A percentile compares a stretch with the other conserved stretches of the same genome.
Conservation (phyloP, 2,797 vertebrate species). For the Chiroxiphia lanceolata region DNA sequence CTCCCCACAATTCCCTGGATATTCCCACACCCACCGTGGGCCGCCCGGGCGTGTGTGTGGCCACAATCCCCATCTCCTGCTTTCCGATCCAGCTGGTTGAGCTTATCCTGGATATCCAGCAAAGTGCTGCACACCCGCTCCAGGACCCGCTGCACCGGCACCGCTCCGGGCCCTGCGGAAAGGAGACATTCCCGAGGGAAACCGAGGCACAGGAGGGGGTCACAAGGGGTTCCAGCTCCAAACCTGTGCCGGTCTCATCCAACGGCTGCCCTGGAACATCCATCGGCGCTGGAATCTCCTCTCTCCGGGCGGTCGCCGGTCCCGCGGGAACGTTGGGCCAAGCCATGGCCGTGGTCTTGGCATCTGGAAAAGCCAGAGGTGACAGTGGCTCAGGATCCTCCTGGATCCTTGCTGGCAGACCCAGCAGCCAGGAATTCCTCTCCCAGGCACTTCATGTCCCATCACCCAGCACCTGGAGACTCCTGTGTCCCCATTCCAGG, state of each 20-base stretch:
- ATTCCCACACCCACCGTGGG: slow-evolving; percentile 77
- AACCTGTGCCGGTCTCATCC: slow-evolving; percentile 45
- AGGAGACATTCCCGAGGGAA: rapidly evolving
- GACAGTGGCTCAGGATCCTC: background rate
- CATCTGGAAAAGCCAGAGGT: slow-evolving; percentile 72
- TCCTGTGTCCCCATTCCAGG: no score
- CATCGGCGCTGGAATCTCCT: slow-evolving; percentile 39
- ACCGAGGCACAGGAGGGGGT: background rate
- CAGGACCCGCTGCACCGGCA: slow-evolving; percentile 49
- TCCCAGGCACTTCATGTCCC: no score
- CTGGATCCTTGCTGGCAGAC: background rate
- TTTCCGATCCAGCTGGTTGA: slow-evolving; percentile 89
- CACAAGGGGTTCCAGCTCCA: rapidly evolving
- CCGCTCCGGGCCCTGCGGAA: background rate
- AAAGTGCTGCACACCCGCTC: slow-evolving; percentile 80
- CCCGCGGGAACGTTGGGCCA: slow-evolving; percentile 83
- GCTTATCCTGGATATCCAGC: slow-evolving; percentile 80
- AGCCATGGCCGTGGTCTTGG: slow-evolving; percentile 81
- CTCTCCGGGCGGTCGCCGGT: slow-evolving; percentile 67
- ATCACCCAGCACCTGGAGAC: no score
- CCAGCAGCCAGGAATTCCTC: background rate
- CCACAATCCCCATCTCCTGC: slow-evolving; percentile 93
- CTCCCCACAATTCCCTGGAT: background rate
- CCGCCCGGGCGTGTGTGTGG: slow-evolving; percentile 87
- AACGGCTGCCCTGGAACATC: background rate